Evolutionary conservation across 2,797 vertebrate genomes (phyloP).

Genomic region (Melanitta fusca): DNA sequence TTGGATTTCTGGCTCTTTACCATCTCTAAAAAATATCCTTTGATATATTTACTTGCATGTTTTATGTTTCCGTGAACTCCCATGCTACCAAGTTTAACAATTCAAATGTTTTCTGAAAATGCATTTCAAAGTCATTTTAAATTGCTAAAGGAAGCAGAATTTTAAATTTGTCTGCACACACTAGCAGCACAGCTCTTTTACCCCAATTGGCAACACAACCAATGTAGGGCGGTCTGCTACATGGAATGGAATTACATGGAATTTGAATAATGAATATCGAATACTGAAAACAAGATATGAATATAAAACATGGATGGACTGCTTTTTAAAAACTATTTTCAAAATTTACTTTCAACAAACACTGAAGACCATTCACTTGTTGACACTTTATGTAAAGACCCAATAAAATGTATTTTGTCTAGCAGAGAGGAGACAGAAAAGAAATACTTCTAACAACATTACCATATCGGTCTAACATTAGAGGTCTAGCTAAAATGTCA

Average conservation of each 20-base stretch:
- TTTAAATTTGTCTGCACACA: not conserved
- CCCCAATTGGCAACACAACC: not conserved
- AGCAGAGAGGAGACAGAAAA: not conserved
- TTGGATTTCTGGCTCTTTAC: conserved; percentile 9
- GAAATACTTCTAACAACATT: not conserved
- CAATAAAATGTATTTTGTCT: not conserved
- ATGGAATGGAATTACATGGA: not conserved
- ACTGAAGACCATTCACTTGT: not conserved
- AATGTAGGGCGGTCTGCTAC: not conserved
- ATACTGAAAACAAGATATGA: not conserved
- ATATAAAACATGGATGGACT: not conserved
- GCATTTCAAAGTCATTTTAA: conserved; percentile 16
- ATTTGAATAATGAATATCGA: not conserved
- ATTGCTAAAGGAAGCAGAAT: not conserved
- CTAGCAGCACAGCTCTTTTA: not conserved
- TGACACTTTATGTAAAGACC: not conserved
- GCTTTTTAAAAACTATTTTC: not conserved
- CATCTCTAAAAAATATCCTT: not conserved
- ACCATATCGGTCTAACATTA: not conserved
- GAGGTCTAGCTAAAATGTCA: not conserved
- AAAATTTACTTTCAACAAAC: not conserved
- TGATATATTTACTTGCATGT: not conserved
- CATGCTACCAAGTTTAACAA: not conserved
- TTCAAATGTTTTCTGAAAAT: not conserved
- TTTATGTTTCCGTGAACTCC: not conserved